Evolutionary conservation across 1,140 invertebrate species (phyloP), one percentile per base, ranked within the genome.

Genomic region (Drosophila watanabei): DNA sequence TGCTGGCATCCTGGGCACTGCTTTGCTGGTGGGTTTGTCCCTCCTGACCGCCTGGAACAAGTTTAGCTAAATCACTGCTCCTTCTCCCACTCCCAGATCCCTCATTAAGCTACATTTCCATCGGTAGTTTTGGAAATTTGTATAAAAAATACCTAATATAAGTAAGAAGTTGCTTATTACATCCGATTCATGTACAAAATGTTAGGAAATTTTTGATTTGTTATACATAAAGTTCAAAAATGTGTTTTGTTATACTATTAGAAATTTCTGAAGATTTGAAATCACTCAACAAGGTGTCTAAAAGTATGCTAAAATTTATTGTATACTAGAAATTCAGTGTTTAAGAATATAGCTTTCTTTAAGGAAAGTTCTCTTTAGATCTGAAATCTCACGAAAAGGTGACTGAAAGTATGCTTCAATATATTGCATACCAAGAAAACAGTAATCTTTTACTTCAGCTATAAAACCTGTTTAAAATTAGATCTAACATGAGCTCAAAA

Each of bases 21-120:
- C 91, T 46, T 65, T 92, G 52, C 54, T 92, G 14, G 37, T 92
- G 11, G 91, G 91, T n/a, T 62, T 92, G 43, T 87, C 91, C 49
- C 46, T 90, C 39, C 70, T 92, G 60, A 90, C 87, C 16, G 91
- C 91, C 64, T 92, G 90, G 90, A 78, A 84, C 54, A 92, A 87
- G 75, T 88, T 90, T 35, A 66, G 68, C 46, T 90, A 82, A 68
- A 37, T 64, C 57, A 56, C 54, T 39, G 0, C 24, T 43, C 32
- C 9, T 14, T n/a, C n/a, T 14, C 58, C 39, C 13, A 6, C 8
- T 43, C 32, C n/a, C 33, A 35, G 30, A 39, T 51, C 59, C 33
- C 24, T 14, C 64, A 71, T 30, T 11, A 13, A 11, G 39, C 5
- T n/a, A 20, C 13, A 54, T 52, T 62, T 59, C 16, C 0, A 30